Evolutionary conservation across 1,140 invertebrate genomes (phyloP), one percentile per base, ranked within the genome.

Genomic region (Lamellibrachia luymesi): DNA sequence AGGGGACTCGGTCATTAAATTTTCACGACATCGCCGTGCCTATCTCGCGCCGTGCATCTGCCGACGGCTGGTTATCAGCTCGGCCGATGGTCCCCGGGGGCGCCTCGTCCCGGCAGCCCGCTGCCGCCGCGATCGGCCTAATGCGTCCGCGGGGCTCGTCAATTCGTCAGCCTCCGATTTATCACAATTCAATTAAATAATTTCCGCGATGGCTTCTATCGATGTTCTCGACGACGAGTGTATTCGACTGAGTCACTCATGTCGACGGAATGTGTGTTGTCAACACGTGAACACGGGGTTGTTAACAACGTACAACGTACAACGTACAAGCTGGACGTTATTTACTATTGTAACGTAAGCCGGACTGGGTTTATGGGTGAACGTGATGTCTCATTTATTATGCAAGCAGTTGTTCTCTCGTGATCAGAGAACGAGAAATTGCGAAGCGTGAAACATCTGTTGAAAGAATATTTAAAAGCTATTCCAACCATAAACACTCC

Each of bases 101-200:
- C 64, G 7, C 52, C 64, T 22, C 64, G 64, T 10, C 64, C 64
- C 64, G 13, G 64, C 64, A 80, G 64, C 64, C 64, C 64, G 17
- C 64, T 22, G 64, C 64, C 64, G 64, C 64, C 64, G 64, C 64
- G 64, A 80, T 80, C 64, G 13, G 64, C 64, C 64, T 80, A 80
- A 10, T 80, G 6, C 64, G 64, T 80, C 64, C 64, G 17, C 64
- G 6, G 13, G 8, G 64, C 64, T 80, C 64, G 64, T 80, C 64
- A 80, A 80, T 80, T 80, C 64, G 64, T 17, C 64, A 80, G 64
- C 64, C 64, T 22, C 64, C 64, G 64, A 80, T 80, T 80, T 80
- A 80, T 80, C 64, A 80, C 64, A 80, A 80, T 80, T 80, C 64
- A 80, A 80, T 80, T 80, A 80, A 80, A 80, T 80, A 80, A 80